Percentiles rank a stretch among this genome's conserved stretches.
phyloP scores from a whole-genome alignment of 2,797 vertebrate species.

The Alca torda region DNA sequence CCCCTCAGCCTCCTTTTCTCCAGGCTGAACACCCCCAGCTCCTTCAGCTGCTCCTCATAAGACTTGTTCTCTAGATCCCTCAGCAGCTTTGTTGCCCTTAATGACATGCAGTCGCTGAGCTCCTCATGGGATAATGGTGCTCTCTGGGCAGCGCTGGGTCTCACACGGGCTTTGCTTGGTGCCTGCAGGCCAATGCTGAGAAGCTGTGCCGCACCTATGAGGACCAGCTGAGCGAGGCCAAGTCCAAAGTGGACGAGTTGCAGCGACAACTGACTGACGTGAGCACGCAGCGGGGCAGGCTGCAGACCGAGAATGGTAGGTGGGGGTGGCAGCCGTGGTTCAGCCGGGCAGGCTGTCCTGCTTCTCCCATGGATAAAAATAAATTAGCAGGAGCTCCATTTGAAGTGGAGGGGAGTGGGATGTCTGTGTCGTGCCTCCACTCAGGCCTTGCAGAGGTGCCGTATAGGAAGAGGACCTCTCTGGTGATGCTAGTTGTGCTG shows the following conservation, averaged over 20 bases:
- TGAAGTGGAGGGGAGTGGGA: background rate
- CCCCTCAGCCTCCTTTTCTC: background rate
- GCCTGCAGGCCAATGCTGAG: conserved; percentile 83
- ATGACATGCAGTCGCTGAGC: background rate
- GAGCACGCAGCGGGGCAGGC: conserved; percentile 80
- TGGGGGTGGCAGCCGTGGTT: background rate
- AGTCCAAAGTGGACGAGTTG: conserved; percentile 88
- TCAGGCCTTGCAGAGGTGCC: background rate
- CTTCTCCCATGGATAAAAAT: background rate
- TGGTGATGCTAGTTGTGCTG: background rate
- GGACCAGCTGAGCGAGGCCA: conserved; percentile 91
- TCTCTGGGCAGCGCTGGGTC: background rate
- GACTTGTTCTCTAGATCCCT: background rate
- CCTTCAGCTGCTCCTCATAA: background rate
- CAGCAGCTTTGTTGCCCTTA: background rate
- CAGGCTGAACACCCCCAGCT: background rate
- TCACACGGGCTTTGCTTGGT: background rate
- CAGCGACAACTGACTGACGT: conserved; percentile 87
- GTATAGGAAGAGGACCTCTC: background rate
- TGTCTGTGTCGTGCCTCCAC: too few relatives aligned
- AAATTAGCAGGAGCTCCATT: background rate
- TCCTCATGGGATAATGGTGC: rapidly evolving
- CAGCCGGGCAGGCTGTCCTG: background rate
- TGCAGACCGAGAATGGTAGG: conserved; percentile 88
- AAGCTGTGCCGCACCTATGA: conserved; percentile 89